A percentile compares a stretch with the other conserved stretches of the same genome.
phyloP scores from a whole-genome alignment of 2,888 invertebrate genomes.

The Salticus scenicus region DNA sequence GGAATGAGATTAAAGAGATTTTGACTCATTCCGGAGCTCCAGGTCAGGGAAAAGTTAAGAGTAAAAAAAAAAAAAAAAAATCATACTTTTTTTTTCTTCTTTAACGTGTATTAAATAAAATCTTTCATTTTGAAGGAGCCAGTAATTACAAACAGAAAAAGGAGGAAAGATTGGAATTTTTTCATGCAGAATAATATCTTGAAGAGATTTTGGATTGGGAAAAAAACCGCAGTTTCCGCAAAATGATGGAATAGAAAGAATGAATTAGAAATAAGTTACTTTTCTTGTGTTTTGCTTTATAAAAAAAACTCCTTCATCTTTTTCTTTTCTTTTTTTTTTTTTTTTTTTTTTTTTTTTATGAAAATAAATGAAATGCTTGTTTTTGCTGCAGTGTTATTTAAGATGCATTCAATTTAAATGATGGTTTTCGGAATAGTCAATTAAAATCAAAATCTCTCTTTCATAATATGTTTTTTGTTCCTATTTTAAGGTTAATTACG shows the following conservation, averaged over 20 bases:
- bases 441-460: too few species aligned
- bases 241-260: background rate
- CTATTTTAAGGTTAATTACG: too few species aligned
- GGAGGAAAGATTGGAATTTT: background rate
- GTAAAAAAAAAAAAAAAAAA: background rate
- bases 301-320: too few species aligned
- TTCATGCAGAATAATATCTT: constrained; percentile 2
- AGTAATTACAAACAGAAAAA: constrained; percentile 6
- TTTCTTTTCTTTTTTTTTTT: too few species aligned
- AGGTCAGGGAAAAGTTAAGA: background rate
- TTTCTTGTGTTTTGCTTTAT: background rate
- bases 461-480: too few species aligned
- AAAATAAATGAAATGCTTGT: too few species aligned
- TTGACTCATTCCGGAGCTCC: background rate
- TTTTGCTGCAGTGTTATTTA: too few species aligned
- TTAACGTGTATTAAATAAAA: constrained; percentile 7
- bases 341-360: too few species aligned
- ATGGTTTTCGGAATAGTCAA: too few species aligned
- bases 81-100: background rate
- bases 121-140: background rate
- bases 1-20: constrained; percentile 5
- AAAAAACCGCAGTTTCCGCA: background rate
- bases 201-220: background rate
- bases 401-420: too few species aligned
- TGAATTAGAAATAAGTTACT: background rate